Base-by-base conservation (phyloP, 2,797 vertebrate species). In the Erpetoichthys calabaricus region DNA sequence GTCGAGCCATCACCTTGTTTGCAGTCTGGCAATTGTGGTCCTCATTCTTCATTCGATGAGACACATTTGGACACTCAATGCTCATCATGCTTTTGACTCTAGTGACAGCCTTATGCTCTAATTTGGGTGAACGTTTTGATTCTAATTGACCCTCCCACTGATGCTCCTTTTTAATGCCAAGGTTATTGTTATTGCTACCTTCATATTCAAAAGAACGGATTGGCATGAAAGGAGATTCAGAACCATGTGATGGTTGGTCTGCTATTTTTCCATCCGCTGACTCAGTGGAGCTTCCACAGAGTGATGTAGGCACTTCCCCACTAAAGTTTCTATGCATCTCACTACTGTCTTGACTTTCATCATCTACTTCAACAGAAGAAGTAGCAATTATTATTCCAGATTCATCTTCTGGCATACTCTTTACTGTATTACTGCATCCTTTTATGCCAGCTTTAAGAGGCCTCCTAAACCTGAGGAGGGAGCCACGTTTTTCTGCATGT, bases 71-170 rank as follows among this genome's bases (percentile, higher is more conserved):
- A 45, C 78, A 78, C 62, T 89, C 86, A 0, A 66, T 80, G 65
- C 81, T 87, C 76, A 83, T 78, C 72, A 81, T 83, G 62, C 80
- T 88, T 70, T 86, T 92, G 42, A 87, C 81, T 44, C 85, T 74
- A 0, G 77, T 78, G 45, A 86, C 76, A 1, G 86, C 86, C 74
- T 83, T 90, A 72, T 89, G 89, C 64, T 94, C 91, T 52, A 92
- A 66, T 68, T 90, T 91, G 41, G 91, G 89, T 0, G 89, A 91
- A 57, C 82, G 86, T 67, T 83, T 88, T 0, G 79, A 79, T 62
- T 89, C 90, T 0, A 79, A 70, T 3, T 79, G 80, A 5, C 73
- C 76, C 9, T 87, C 83, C 3, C 76, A 73, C 46, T 66, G 70
- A 4, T 49, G 57, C 2, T 77, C 71, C 45, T 78, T 83, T 54